Evolutionary conservation across 2,113 vertebrate species (phyloP).

Genomic region (Corythaeola cristata): DNA sequence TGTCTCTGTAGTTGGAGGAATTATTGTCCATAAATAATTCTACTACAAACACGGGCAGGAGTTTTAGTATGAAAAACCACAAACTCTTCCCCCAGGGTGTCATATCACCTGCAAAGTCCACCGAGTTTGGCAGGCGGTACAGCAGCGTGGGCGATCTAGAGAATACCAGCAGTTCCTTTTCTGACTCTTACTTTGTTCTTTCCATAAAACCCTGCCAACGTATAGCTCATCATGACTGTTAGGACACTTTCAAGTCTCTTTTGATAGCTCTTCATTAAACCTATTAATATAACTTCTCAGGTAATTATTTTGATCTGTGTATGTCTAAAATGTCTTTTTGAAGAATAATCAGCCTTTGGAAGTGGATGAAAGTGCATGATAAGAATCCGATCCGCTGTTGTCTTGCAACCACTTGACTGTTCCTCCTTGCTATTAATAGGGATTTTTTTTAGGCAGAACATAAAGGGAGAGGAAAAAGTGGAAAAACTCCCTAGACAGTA

Average conservation of each 20-base stretch:
- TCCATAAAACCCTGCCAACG: not conserved
- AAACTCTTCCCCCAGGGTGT: not conserved
- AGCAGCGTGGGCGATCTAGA: not conserved
- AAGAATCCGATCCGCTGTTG: not conserved
- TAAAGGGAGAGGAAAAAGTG: not conserved
- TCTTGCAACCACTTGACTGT: slow-evolving; percentile 12
- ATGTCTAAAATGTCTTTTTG: slow-evolving; percentile 26
- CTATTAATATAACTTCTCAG: slow-evolving; percentile 33
- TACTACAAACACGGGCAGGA: not conserved
- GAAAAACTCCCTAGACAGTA: not conserved
- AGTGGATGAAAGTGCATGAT: not conserved
- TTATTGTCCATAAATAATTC: not conserved
- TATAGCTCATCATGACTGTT: not conserved
- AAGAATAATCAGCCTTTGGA: not conserved
- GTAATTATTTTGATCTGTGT: slow-evolving; percentile 39
- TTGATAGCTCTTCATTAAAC: slow-evolving; percentile 26
- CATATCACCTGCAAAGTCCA: not conserved
- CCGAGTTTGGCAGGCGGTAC: not conserved
- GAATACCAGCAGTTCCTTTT: not conserved
- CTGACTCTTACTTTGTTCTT: slow-evolving; percentile 14
- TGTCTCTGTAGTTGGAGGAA: not conserved
- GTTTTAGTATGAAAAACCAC: not conserved
- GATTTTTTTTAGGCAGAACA: not conserved
- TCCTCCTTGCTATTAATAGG: slow-evolving; percentile 4
- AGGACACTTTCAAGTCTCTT: slow-evolving; percentile 23